Evolutionary conservation across 37 sponge, comb jelly and placozoan genomes (phyloP).

Genomic region (Crambe crambe): DNA sequence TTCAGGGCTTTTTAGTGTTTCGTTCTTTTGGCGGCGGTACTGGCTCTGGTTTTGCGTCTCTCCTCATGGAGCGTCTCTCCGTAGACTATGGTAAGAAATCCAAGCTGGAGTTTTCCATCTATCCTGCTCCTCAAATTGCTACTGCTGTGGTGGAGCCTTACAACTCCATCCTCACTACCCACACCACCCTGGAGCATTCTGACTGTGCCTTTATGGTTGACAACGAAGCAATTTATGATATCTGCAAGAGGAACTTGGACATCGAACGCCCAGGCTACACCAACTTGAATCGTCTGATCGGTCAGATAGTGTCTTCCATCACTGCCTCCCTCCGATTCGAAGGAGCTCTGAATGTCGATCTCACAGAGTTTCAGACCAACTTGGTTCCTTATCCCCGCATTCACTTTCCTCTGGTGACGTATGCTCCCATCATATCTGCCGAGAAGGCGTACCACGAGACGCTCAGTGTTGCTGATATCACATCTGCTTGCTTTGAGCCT

Average conservation of each 20-base stretch:
- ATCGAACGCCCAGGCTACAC: slow-evolving; percentile 93
- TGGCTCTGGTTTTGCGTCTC: slow-evolving; percentile 96
- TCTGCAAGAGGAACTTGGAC: slow-evolving; percentile 91
- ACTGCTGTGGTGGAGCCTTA: slow-evolving; percentile 98
- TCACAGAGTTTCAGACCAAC: slow-evolving; percentile 98
- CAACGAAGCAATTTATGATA: slow-evolving; percentile 97
- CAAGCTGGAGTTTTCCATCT: slow-evolving; percentile 95
- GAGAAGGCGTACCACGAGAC: slow-evolving; percentile 98
- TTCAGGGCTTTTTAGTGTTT: slow-evolving; percentile 89
- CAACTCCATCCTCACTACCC: slow-evolving; percentile 97
- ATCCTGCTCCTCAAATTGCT: slow-evolving; percentile 95
- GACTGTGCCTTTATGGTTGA: slow-evolving; percentile 99
- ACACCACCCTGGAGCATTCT: slow-evolving; percentile 97
- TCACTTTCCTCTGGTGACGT: slow-evolving; percentile 96
- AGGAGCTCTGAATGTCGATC: slow-evolving; percentile 97
- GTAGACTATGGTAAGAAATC: slow-evolving; percentile 97
- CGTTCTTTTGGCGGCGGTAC: slow-evolving; percentile 98
- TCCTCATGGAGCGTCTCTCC: slow-evolving; percentile 92
- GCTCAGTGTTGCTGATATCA: slow-evolving; percentile 80
- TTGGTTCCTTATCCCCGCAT: slow-evolving; percentile 98
- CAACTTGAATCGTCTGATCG: slow-evolving; percentile 93
- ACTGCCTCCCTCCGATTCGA: slow-evolving; percentile 97
- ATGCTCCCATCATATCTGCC: slow-evolving; percentile 96
- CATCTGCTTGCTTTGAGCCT: slow-evolving; percentile 95
- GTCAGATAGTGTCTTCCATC: slow-evolving; percentile 94